Percentiles rank a stretch among this genome's conserved stretches.
Evolutionary conservation across 1,140 invertebrate genomes (phyloP).

Genomic region (Ctenoplectra terminalis): DNA sequence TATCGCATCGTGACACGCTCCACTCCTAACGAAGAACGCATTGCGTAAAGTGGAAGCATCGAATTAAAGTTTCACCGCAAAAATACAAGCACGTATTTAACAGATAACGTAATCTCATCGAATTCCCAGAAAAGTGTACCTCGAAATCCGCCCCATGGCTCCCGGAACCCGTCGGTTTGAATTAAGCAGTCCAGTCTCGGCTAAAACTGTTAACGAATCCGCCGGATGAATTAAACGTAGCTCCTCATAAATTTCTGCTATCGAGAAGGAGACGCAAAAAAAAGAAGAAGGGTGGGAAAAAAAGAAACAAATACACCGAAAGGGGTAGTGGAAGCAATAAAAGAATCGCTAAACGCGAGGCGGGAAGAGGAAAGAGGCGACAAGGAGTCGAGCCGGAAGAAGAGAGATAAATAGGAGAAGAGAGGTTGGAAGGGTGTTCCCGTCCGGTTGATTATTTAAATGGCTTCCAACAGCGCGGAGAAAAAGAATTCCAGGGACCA

Average conservation of each 20-base stretch:
- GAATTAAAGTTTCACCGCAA: too few relatives aligned
- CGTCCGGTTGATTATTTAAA: slow-evolving; percentile 60
- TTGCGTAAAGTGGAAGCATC: too few relatives aligned
- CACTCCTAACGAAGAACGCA: too few relatives aligned
- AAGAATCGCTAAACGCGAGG: background rate
- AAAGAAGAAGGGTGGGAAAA: background rate
- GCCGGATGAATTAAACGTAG: slow-evolving; percentile 20
- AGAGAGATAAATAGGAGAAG: slow-evolving; percentile 10
- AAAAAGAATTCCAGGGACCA: background rate
- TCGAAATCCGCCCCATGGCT: too few relatives aligned
- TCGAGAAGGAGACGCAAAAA: background rate
- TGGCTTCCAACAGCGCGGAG: background rate
- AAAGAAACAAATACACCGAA: too few relatives aligned
- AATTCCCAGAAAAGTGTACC: too few relatives aligned
- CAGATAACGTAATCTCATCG: background rate
- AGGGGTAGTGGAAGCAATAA: background rate
- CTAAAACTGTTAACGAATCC: slow-evolving; percentile 21
- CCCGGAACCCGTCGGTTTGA: background rate
- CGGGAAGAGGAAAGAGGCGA: background rate
- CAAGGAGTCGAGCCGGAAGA: slow-evolving; percentile 5
- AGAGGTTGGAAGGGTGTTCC: background rate
- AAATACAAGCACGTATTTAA: too few relatives aligned
- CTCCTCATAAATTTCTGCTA: slow-evolving; percentile 42
- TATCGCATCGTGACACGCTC: too few relatives aligned
- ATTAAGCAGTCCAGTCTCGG: background rate